phyloP scores from a whole-genome alignment of 2,888 invertebrate genomes.

The Protophormia terraenovae region DNA sequence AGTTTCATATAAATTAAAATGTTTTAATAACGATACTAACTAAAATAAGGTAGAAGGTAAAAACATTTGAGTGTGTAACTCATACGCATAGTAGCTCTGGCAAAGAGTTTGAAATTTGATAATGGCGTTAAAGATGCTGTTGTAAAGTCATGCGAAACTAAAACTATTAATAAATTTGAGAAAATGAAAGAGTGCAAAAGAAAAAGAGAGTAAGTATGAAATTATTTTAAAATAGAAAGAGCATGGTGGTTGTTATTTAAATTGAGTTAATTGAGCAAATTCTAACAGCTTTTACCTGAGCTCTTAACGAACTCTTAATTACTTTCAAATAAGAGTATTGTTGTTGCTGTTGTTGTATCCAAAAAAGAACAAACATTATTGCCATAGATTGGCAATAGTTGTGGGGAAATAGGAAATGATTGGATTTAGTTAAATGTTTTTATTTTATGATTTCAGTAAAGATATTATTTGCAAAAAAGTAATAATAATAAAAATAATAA shows the following conservation, averaged over 20 bases:
- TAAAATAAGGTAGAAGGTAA: background rate
- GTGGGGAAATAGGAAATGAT: too few relatives aligned
- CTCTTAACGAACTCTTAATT: constrained; percentile 61
- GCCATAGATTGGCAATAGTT: too few relatives aligned
- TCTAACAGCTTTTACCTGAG: constrained; percentile 12
- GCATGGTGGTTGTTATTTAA: background rate
- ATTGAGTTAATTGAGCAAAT: constrained; percentile 51
- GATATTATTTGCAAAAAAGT: too few relatives aligned
- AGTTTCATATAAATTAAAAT: background rate
- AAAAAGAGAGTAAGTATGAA: background rate
- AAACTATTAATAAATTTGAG: background rate
- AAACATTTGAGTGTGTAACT: constrained; percentile 15
- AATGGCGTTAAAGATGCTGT: constrained; percentile 40
- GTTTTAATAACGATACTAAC: background rate
- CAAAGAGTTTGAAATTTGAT: constrained; percentile 57
- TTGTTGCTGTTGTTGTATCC: background rate
- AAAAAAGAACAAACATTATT: constrained; percentile 17
- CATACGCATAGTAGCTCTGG: constrained; percentile 64
- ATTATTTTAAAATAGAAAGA: background rate
- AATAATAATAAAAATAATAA: too few relatives aligned
- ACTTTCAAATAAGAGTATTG: constrained; percentile 58
- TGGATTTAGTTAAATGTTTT: too few relatives aligned
- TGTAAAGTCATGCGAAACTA: background rate
- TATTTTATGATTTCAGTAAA: too few relatives aligned
- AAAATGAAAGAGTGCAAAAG: background rate